Evolutionary conservation across 1,140 invertebrate genomes (phyloP).

Genomic region (Drosophila athabasca): DNA sequence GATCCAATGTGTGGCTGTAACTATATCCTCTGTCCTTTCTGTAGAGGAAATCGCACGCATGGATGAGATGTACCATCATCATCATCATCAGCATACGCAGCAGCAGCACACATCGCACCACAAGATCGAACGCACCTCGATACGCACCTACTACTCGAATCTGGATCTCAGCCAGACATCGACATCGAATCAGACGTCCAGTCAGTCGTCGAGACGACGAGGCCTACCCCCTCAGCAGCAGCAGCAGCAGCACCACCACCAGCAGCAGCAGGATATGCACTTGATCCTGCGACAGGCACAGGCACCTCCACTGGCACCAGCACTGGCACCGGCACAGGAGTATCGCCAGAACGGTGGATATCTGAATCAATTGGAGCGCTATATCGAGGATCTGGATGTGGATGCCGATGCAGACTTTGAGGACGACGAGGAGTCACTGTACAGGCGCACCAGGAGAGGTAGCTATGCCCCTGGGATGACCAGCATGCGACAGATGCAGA

Average conservation of each 20-base stretch:
- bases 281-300: constrained; percentile 44
- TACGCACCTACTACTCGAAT: constrained; percentile 82
- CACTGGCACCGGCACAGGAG: constrained; percentile 18
- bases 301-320: constrained; percentile 31
- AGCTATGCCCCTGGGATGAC: constrained; percentile 72
- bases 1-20: no score
- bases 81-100: constrained; percentile 20
- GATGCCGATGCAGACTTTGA: constrained; percentile 63
- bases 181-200: constrained; percentile 56
- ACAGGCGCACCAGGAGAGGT: constrained; percentile 50
- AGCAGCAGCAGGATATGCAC: constrained; percentile 40
- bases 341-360: constrained; percentile 33
- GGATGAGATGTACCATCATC: constrained; percentile 82
- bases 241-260: constrained; percentile 10
- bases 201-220: constrained; percentile 43
- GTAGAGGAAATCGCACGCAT: constrained; percentile 88
- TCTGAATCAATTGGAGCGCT: constrained; percentile 71
- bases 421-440: constrained; percentile 65
- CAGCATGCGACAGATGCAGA: constrained; percentile 50
- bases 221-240: neutral
- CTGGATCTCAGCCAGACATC: constrained; percentile 73
- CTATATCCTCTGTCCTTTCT: neutral
- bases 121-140: constrained; percentile 82
- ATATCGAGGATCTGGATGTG: constrained; percentile 70
- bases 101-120: constrained; percentile 72